phyloP scores from a whole-genome alignment of 1,140 invertebrate genomes.

The Cyclargus thomasi region DNA sequence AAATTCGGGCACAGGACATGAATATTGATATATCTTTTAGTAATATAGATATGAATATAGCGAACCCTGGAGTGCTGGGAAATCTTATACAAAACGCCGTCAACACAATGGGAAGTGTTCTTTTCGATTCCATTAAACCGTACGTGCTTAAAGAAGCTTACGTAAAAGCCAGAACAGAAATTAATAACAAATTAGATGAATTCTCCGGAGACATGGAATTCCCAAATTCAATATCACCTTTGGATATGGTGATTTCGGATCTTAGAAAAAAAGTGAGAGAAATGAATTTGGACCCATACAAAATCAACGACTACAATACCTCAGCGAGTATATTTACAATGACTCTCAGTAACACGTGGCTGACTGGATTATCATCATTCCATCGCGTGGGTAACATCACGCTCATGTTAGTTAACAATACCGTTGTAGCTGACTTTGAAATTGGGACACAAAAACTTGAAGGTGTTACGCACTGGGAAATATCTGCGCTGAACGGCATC shows the following conservation, averaged over 20 bases:
- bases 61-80: slow-evolving; percentile 85
- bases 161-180: slow-evolving; percentile 79
- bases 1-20: slow-evolving; percentile 84
- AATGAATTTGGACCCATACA: slow-evolving; percentile 84
- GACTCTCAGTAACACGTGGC: slow-evolving; percentile 82
- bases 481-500: slow-evolving; percentile 80
- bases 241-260: slow-evolving; percentile 87
- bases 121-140: slow-evolving; percentile 91
- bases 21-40: slow-evolving; percentile 86
- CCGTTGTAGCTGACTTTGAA: slow-evolving; percentile 79
- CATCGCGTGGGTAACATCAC: slow-evolving; percentile 87
- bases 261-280: slow-evolving; percentile 81
- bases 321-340: slow-evolving; percentile 81
- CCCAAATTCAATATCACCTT: slow-evolving; percentile 89
- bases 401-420: slow-evolving; percentile 83
- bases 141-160: slow-evolving; percentile 87
- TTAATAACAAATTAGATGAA: slow-evolving; percentile 80
- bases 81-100: slow-evolving; percentile 85
- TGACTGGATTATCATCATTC: slow-evolving; percentile 86
- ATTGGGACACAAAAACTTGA: slow-evolving; percentile 86
- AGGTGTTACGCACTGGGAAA: slow-evolving; percentile 86
- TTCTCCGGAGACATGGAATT: slow-evolving; percentile 82
- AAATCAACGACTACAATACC: slow-evolving; percentile 81
- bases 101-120: slow-evolving; percentile 85
- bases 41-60: slow-evolving; percentile 87